These are phyloP conservation scores for Paraescarpia echinospica DNA, from an alignment of 1,140 invertebrate genomes.

Conservation along the genomic window DNA sequence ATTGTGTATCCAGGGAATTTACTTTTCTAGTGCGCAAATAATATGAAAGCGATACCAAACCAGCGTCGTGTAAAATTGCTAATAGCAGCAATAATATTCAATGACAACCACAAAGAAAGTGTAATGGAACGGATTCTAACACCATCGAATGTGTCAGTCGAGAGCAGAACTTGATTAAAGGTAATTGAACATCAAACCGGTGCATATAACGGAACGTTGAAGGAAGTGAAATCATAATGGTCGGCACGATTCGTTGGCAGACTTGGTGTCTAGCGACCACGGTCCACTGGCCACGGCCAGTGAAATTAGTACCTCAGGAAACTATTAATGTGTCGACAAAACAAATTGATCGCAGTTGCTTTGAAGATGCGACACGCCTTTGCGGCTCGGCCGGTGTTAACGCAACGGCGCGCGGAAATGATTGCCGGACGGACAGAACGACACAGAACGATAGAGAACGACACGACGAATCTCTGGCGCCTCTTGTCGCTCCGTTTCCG, in stretches of 20 bases:
- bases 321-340: constrained; percentile 6
- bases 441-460: neutral
- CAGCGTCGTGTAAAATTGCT: neutral
- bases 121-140: neutral
- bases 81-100: neutral
- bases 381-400: neutral
- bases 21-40: neutral
- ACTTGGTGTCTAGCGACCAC: neutral
- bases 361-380: neutral
- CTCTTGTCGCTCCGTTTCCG: neutral
- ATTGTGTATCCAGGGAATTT: neutral
- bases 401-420: neutral
- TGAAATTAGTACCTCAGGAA: neutral
- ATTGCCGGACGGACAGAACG: too few species aligned
- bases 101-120: neutral
- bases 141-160: neutral
- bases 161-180: neutral
- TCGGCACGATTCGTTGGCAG: neutral
- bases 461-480: neutral
- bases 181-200: constrained; percentile 5
- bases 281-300: neutral
- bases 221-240: constrained; percentile 1
- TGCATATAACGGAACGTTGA: neutral
- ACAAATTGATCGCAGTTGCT: neutral
- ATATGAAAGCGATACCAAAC: neutral